Evolutionary conservation across 2,113 vertebrate species (phyloP), one percentile per base, ranked within the genome.

Genomic region (Daubentonia madagascariensis): DNA sequence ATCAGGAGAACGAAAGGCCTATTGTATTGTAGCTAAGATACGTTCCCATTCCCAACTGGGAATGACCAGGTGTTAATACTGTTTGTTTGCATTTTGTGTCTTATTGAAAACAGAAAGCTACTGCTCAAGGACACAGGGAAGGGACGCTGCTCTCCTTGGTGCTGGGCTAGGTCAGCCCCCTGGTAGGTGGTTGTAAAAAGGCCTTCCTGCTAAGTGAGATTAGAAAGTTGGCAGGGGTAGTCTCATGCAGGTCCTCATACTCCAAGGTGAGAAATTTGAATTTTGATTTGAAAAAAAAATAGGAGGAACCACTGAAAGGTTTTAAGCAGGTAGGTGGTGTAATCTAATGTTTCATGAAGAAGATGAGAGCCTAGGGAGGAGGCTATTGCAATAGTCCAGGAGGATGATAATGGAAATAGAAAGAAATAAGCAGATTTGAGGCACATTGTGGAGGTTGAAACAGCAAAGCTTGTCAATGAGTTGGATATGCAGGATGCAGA

Each of bases 221-320:
- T 75, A 52, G 85, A 88, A 75, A 73, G 43, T 68, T 81, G n/a
- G 13, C 65, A 94, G 48, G 81, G 17, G 25, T 65, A 6, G 3
- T 48, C 20, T 80, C 12, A 5, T 28, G 18, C 22, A 61, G 70
- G 20, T 83, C n/a, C 76, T 91, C 23, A 0, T 57, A 63, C 35
- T 87, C 50, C 54, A 85, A 20, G 18, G 37, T 75, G 84, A 89
- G 81, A 28, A 65, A 90, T 52, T 78, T 40, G 35, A 57, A 59
- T 72, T 94, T 97, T 79, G 16, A 94, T 78, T 93, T 95, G 72
- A 78, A 81, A 59, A 63, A 91, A 18, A 48, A 83, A 10, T 35
- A 79, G 11, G 16, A 32, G 45, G 5, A 63, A 30, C 54, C 59
- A 18, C 22, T 45, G 63, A 43, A 73, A 95, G 50, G 12, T 72